Base-by-base conservation (phyloP, 2,888 invertebrate species). In the Elysia crispata region DNA sequence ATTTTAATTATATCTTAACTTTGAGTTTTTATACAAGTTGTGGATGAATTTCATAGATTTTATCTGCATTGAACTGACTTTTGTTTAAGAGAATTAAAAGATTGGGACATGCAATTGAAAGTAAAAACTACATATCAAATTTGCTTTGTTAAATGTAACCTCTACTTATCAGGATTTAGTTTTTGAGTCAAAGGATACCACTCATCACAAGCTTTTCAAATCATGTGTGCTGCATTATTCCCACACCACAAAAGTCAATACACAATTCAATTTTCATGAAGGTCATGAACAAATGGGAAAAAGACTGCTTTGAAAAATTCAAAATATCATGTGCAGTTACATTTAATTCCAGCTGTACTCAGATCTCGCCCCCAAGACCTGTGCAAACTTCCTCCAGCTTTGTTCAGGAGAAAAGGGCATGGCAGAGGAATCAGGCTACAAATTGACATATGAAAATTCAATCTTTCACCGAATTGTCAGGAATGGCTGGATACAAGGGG, bases 361-460 rank as follows among this genome's bases (percentile, higher is more conserved):
- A 66, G 90, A 92, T 79, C 94, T 96, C 95, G 97, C 97, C 90
- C 95, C 98, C 92, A 97, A 97, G 94, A 97, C 92, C 0, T 92
- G 92, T 97, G 96, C 97, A 96, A 94, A 98, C 84, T 94, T 92
- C 84, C 88, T 89, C 86, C 89, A 86, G 25, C 89, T 91, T 83
- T 92, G 91, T 81, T 90, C 89, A 74, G 93, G 90, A 85, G 91
- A 90, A 81, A 88, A 88, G 57, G 92, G 91, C 8, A 84, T 84
- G 25, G 89, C 91, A 1, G 81, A 86, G 57, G 84, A 84, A 20
- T 85, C 87, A 60, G 88, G 87, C 49, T 88, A 87, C 81, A 86
- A 86, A n/a, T 86, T 93, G 31, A 84, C 87, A 83, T 93, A 93
- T 88, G 89, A 92, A 50, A 94, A 94, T 72, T 93, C 94, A 0